phyloP scores from a whole-genome alignment of 2,888 invertebrate species.

The Antitype chi region DNA sequence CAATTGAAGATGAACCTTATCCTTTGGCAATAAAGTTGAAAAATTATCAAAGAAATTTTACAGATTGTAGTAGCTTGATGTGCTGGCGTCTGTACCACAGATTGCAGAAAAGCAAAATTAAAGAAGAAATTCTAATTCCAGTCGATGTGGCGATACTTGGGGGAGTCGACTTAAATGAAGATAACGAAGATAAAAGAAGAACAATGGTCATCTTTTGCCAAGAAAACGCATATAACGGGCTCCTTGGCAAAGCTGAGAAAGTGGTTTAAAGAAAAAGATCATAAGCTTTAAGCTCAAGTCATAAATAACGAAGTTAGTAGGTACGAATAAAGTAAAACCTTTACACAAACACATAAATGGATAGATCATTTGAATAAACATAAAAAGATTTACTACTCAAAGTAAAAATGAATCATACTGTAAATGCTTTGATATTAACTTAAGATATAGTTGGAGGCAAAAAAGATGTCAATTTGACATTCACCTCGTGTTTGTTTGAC shows the following conservation, averaged over 20 bases:
- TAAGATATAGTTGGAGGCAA: neutral
- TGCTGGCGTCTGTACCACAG: too few species aligned
- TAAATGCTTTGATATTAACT: neutral
- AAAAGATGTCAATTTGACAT: constrained; percentile 16
- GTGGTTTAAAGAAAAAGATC: neutral
- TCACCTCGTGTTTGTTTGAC: neutral
- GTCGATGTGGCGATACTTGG: neutral
- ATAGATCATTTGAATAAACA: constrained; percentile 32
- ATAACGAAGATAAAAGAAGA: neutral
- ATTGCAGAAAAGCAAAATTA: neutral
- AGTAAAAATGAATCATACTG: constrained; percentile 2
- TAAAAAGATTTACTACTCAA: constrained; percentile 26
- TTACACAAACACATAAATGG: constrained; percentile 8
- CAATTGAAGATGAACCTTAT: too few species aligned
- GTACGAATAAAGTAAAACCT: constrained; percentile 12
- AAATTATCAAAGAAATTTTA: too few species aligned
- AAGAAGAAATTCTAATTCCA: neutral
- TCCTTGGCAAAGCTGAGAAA: neutral
- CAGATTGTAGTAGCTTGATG: too few species aligned
- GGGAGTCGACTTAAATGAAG: neutral
- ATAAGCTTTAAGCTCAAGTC: constrained; percentile 7
- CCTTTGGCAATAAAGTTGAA: too few species aligned
- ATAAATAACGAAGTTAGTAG: constrained; percentile 27
- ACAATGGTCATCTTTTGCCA: neutral
- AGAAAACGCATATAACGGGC: neutral